A percentile compares a stretch with the other conserved stretches of the same genome.
These are phyloP conservation scores for Rhabdomys pumilio DNA, from an alignment of 2,797 vertebrate species.

Conservation along the genomic window DNA sequence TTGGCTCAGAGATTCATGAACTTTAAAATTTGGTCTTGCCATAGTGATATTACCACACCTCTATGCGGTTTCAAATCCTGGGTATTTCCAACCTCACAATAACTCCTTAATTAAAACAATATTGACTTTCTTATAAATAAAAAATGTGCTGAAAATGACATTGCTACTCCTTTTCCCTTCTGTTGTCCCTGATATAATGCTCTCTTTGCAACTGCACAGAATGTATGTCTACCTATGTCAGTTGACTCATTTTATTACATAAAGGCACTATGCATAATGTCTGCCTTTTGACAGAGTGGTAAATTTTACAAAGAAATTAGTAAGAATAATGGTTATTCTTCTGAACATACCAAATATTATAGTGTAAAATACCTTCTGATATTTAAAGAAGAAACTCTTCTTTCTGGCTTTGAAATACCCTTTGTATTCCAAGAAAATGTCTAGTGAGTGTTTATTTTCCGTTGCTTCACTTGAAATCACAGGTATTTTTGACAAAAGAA, in stretches of 20 bases:
- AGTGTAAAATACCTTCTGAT: background rate
- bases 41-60: background rate
- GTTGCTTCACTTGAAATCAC: background rate
- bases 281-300: background rate
- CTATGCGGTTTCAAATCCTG: background rate
- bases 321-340: background rate
- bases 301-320: conserved; percentile 19
- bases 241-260: background rate
- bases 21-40: background rate
- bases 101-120: background rate
- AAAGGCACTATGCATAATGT: background rate
- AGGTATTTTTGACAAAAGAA: background rate
- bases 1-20: background rate
- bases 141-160: background rate
- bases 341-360: background rate
- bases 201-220: background rate
- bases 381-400: background rate
- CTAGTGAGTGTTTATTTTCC: background rate
- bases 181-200: background rate
- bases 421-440: conserved; percentile 1
- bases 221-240: background rate
- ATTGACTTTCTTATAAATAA: background rate
- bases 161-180: background rate
- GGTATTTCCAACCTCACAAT: background rate
- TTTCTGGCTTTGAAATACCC: background rate